These are phyloP conservation scores for Poicephalus meyeri DNA, from an alignment of 2,113 vertebrate genomes.

Conservation along the genomic window DNA sequence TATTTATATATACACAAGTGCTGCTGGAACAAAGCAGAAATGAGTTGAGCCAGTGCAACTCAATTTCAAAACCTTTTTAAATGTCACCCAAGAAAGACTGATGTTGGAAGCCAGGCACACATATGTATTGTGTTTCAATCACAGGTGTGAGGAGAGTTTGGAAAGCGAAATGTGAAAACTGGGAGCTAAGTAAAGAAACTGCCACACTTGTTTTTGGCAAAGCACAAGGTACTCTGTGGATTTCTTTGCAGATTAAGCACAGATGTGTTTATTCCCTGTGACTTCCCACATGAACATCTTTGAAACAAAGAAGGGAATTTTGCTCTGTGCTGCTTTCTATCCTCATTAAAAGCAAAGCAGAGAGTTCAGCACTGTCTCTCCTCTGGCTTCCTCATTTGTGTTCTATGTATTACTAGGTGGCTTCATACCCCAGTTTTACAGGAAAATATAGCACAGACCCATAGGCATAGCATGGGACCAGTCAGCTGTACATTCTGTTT, in stretches of 20 bases:
- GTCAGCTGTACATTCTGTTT: background rate
- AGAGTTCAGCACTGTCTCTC: background rate
- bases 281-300: background rate
- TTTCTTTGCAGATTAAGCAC: background rate
- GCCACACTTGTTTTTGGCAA: background rate
- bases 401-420: background rate
- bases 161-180: background rate
- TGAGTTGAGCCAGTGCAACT: background rate
- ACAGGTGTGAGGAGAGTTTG: background rate
- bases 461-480: background rate
- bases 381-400: background rate
- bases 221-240: background rate
- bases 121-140: background rate
- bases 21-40: background rate
- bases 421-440: rapidly evolving
- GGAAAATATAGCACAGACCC: background rate
- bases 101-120: background rate
- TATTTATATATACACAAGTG: background rate
- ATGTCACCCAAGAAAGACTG: background rate
- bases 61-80: background rate
- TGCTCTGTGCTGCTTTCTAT: background rate
- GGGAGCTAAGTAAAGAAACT: background rate
- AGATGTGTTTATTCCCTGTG: background rate
- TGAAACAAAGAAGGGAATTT: background rate
- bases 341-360: background rate